phyloP scores from a whole-genome alignment of 2,113 vertebrate species.

The Hyaena hyaena region DNA sequence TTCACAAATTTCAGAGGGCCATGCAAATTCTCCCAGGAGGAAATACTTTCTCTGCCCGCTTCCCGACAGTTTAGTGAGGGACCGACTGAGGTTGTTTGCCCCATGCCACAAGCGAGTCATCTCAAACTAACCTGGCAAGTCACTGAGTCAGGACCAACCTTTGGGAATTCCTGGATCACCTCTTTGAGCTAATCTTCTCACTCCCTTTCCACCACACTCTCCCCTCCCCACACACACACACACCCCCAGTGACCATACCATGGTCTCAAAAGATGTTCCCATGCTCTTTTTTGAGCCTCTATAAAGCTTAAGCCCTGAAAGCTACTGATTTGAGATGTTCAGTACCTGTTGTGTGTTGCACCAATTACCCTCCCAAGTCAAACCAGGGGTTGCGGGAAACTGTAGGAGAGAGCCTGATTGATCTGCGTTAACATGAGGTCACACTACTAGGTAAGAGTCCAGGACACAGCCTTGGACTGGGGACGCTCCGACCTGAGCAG shows the following conservation, averaged over 20 bases:
- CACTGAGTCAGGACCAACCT: constrained; percentile 28
- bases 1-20: not conserved
- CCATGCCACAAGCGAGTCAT: constrained; percentile 63
- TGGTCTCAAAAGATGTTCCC: not conserved
- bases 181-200: not conserved
- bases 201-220: not conserved
- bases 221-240: too few species aligned
- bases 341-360: not conserved
- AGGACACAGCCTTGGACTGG: not conserved
- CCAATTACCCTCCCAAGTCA: not conserved
- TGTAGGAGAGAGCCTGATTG: not conserved
- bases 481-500: not conserved
- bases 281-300: not conserved
- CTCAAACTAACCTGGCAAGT: not conserved
- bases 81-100: not conserved
- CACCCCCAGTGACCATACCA: too few species aligned
- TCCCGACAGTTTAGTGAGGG: constrained; percentile 45
- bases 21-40: constrained; percentile 68
- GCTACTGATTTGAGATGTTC: not conserved
- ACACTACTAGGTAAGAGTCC: not conserved
- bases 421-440: not conserved
- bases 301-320: not conserved
- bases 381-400: constrained; percentile 15
- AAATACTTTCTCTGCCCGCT: not conserved
- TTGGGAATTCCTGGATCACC: constrained; percentile 60